These are phyloP conservation scores for Rutilus rutilus DNA, from an alignment of 2,113 vertebrate species.

Conservation along the genomic window DNA sequence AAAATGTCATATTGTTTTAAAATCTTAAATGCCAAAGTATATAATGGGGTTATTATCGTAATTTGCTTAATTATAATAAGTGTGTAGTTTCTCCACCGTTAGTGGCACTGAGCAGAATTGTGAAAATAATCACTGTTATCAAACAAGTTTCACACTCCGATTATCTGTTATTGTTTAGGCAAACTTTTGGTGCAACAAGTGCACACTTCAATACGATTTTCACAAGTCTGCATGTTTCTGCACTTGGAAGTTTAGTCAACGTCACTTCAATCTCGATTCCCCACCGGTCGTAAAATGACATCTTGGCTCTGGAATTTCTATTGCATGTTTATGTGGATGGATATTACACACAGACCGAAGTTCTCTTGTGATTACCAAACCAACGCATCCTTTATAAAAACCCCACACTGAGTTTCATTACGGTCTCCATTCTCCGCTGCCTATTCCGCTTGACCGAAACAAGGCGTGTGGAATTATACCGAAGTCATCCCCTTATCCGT, in stretches of 20 bases:
- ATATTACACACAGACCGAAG: slow-evolving; percentile 1
- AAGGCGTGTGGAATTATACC: slow-evolving; percentile 10
- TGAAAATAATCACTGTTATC: background rate
- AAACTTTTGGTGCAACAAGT: too few relatives aligned
- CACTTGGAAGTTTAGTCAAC: background rate
- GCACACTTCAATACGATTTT: background rate
- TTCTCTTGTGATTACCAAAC: slow-evolving; percentile 3
- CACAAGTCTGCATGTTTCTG: background rate
- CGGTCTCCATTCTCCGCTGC: background rate
- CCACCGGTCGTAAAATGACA: background rate
- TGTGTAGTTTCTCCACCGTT: background rate
- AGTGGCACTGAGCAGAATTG: background rate
- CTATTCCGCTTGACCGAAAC: background rate
- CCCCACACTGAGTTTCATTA: background rate
- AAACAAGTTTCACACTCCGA: background rate
- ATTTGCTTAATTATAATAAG: too few relatives aligned
- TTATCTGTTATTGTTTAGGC: background rate
- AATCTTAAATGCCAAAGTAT: background rate
- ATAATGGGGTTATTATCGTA: too few relatives aligned
- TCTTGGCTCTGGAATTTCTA: slow-evolving; percentile 15
- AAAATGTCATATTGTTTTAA: background rate
- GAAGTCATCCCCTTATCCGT: slow-evolving; percentile 17
- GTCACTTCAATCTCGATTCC: background rate
- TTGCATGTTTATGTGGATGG: slow-evolving; percentile 20
- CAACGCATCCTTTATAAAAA: slow-evolving; percentile 14